Evolutionary conservation across 2,113 vertebrate genomes (phyloP), one percentile per base, ranked within the genome.

Genomic region (Arothron firmamentum): DNA sequence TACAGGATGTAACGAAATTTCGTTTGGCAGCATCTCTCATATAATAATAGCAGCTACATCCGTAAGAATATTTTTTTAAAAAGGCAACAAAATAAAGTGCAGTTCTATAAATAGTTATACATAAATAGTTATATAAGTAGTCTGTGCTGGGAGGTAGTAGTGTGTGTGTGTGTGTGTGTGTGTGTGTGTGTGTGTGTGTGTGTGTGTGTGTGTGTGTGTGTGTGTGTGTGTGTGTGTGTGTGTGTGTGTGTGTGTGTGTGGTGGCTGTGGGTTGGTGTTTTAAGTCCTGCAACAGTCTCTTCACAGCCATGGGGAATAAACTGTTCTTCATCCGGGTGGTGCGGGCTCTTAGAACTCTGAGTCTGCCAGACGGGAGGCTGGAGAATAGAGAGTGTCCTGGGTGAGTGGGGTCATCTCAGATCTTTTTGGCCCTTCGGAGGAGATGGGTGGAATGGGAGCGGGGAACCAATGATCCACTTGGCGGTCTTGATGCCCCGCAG

Each of bases 381-480:
- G n/a, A n/a, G n/a, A n/a, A n/a, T n/a, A n/a, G n/a, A n/a, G n/a
- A n/a, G n/a, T n/a, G n/a, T n/a, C n/a, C n/a, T n/a, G n/a, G n/a
- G n/a, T n/a, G n/a, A n/a, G n/a, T n/a, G n/a, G n/a, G n/a, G n/a
- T n/a, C n/a, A n/a, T n/a, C n/a, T n/a, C n/a, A n/a, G n/a, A n/a
- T n/a, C n/a, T n/a, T n/a, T n/a, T n/a, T n/a, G 46, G 46, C 46
- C 46, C 46, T 15, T 47, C 1, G 16, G 16, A 47, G 46, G n/a
- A n/a, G 46, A 47, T 47, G 14, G 46, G 16, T 47, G 12, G 10
- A 7, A 4, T 17, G 8, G 13, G 16, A 47, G 16, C 6, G 46
- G 11, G 15, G 46, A 47, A 14, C 46, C 46, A 47, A n/a, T 16
- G 45, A 16, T 47, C 45, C 67, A 78, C 72, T 69, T 61, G 73